These are phyloP conservation scores for Diaperis boleti DNA, from an alignment of 2,888 invertebrate genomes.

Conservation along the genomic window DNA sequence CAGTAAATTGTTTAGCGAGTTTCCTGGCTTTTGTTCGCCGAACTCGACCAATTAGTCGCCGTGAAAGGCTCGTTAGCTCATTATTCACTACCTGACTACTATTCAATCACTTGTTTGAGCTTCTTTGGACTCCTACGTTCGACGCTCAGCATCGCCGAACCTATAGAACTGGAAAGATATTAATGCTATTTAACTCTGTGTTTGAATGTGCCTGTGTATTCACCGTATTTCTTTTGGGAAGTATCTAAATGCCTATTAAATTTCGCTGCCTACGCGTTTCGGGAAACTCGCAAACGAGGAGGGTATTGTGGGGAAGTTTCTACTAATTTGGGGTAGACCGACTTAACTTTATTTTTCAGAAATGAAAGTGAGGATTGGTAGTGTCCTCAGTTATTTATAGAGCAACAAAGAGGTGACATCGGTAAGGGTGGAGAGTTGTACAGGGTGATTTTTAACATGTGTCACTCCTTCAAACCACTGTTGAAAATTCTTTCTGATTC, in stretches of 20 bases:
- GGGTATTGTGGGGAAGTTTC: no score
- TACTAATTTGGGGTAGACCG: no score
- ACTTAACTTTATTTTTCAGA: no score
- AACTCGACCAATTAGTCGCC: constrained; percentile 59
- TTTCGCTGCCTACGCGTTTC: constrained; percentile 19
- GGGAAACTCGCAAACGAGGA: constrained; percentile 10
- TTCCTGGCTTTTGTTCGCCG: constrained; percentile 57
- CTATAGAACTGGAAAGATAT: constrained; percentile 33
- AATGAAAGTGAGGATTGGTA: no score
- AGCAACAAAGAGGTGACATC: no score
- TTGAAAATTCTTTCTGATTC: background rate
- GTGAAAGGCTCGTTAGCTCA: constrained; percentile 60
- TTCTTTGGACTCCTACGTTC: constrained; percentile 47
- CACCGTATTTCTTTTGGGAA: constrained; percentile 23
- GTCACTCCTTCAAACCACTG: no score
- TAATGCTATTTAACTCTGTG: constrained; percentile 39
- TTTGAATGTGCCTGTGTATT: constrained; percentile 31
- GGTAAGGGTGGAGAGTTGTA: no score
- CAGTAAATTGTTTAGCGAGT: constrained; percentile 58
- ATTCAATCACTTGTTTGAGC: constrained; percentile 57
- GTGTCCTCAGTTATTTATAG: no score
- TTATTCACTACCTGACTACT: constrained; percentile 58
- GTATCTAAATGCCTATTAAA: constrained; percentile 41
- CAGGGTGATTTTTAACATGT: no score
- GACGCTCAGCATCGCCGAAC: constrained; percentile 24